A percentile compares a stretch with the other conserved stretches of the same genome.
These are phyloP conservation scores for Congeria kusceri DNA, from an alignment of 2,888 invertebrate species.

Conservation along the genomic window DNA sequence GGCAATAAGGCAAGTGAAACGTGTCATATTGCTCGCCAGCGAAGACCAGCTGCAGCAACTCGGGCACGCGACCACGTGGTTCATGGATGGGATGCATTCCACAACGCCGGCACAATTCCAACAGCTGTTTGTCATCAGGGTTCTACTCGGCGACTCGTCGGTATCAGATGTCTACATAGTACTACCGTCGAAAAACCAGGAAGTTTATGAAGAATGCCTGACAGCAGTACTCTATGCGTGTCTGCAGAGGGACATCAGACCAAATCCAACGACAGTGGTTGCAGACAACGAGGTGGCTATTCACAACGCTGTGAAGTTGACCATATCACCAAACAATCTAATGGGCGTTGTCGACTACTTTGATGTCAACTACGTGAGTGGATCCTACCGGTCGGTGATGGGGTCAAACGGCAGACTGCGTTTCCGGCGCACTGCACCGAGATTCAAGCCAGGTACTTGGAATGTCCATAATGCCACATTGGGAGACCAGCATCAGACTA, in stretches of 20 bases:
- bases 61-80: too few relatives aligned
- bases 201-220: too few relatives aligned
- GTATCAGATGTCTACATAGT: too few relatives aligned
- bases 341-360: neutral
- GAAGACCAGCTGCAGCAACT: too few relatives aligned
- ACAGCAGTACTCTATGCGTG: too few relatives aligned
- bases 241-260: neutral
- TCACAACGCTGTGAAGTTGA: slow-evolving; percentile 16
- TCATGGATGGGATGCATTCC: too few relatives aligned
- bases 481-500: neutral
- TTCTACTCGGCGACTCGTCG: too few relatives aligned
- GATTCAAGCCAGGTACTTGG: neutral
- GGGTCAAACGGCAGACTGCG: slow-evolving; percentile 4
- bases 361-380: slow-evolving; percentile 5
- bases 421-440: slow-evolving; percentile 1
- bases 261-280: neutral
- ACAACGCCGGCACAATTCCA: too few relatives aligned
- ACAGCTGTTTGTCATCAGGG: too few relatives aligned
- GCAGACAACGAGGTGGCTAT: slow-evolving; percentile 26
- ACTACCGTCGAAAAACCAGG: too few relatives aligned
- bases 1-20: too few relatives aligned
- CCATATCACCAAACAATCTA: neutral
- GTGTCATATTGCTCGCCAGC: too few relatives aligned
- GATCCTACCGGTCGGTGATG: slow-evolving; percentile 17
- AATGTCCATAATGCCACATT: slow-evolving; percentile 14